phyloP scores from a whole-genome alignment of 2,797 vertebrate genomes.

The Brachyalestes nurse region DNA sequence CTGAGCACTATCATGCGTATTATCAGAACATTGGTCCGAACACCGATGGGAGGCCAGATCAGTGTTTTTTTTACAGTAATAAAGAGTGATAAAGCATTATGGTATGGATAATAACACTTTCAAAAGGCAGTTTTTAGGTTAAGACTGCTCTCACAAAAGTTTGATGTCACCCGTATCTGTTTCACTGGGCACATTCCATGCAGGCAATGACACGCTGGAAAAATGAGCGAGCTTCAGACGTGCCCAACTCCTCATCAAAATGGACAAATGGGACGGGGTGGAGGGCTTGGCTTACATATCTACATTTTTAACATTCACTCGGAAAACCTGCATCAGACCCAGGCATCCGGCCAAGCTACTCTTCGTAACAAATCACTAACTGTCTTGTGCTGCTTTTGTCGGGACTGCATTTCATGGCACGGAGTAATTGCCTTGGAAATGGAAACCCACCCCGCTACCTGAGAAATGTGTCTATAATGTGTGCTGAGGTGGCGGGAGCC shows the following conservation, averaged over 20 bases:
- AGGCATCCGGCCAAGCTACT: conserved; percentile 30
- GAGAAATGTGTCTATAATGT: conserved; percentile 48
- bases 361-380: conserved; percentile 37
- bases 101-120: not conserved
- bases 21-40: not conserved
- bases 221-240: conserved; percentile 4
- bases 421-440: conserved; percentile 52
- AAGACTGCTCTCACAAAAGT: conserved; percentile 11
- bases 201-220: conserved; percentile 49
- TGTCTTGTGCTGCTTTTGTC: conserved; percentile 30
- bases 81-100: not conserved
- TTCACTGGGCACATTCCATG: conserved; percentile 52
- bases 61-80: not conserved
- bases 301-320: conserved; percentile 40
- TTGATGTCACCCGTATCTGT: conserved; percentile 36
- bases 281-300: conserved; percentile 37
- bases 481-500: conserved; percentile 17
- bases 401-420: conserved; percentile 38
- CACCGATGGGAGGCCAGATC: not conserved
- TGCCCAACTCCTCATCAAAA: conserved; percentile 22
- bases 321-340: conserved; percentile 30
- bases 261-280: conserved; percentile 20
- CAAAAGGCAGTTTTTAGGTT: conserved; percentile 26
- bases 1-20: too few species aligned
- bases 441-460: conserved; percentile 47